phyloP scores from a whole-genome alignment of 35 echinoderm and acorn worm species.

The Holothuria glaberrima region DNA sequence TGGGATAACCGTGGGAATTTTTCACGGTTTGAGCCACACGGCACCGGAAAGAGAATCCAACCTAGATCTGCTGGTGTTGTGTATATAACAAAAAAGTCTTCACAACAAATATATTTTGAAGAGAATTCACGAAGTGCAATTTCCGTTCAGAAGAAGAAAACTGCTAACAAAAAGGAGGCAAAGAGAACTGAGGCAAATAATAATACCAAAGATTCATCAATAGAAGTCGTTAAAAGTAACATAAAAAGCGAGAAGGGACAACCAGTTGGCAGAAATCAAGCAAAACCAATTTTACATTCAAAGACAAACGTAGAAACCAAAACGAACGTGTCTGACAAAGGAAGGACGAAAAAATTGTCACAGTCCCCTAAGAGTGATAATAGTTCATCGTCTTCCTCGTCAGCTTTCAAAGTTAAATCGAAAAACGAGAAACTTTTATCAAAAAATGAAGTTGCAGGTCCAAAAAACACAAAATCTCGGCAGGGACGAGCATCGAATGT shows the following conservation, averaged over 20 bases:
- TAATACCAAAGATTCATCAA: no score
- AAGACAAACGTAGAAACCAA: background rate
- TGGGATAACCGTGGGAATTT: background rate
- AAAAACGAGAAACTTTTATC: no score
- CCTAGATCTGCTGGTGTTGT: slow-evolving; percentile 36
- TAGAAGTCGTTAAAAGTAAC: no score
- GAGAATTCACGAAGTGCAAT: slow-evolving; percentile 49
- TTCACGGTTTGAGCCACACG: slow-evolving; percentile 28
- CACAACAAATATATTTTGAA: slow-evolving; percentile 43
- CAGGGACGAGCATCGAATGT: background rate
- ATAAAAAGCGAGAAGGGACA: no score
- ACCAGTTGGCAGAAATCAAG: background rate
- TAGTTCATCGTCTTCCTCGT: no score
- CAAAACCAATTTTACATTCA: slow-evolving; percentile 4
- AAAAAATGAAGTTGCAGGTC: no score
- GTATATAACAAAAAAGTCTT: slow-evolving; percentile 35
- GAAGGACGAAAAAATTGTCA: no score
- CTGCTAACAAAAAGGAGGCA: background rate
- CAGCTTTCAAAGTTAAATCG: no score
- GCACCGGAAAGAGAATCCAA: slow-evolving; percentile 17
- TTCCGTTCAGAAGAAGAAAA: background rate
- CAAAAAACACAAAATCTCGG: no score
- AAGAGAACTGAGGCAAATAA: no score
- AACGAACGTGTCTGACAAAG: no score
- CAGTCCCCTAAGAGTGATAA: no score